Evolutionary conservation across 2,797 vertebrate genomes (phyloP).

Genomic region (Sphenopsis melanotis): DNA sequence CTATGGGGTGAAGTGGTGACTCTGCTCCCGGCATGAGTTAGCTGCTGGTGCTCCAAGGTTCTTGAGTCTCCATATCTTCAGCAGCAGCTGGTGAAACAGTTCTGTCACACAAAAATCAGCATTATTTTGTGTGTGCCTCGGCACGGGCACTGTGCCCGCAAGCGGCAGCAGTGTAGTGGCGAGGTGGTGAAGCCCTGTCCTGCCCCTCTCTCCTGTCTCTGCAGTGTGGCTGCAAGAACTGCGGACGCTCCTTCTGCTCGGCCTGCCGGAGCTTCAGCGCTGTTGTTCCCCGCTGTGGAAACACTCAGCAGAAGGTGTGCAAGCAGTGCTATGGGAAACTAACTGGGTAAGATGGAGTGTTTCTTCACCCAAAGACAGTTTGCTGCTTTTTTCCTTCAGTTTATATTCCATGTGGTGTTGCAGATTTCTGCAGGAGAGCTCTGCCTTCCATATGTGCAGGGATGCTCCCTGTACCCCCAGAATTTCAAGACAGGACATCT

Average conservation of each 20-base stretch:
- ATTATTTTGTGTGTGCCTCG: not conserved
- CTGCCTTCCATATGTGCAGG: rapidly evolving
- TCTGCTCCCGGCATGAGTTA: not conserved
- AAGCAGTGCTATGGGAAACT: slow-evolving; percentile 86
- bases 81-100: not conserved
- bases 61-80: not conserved
- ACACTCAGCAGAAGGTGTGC: slow-evolving; percentile 91
- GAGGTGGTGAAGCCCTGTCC: not conserved
- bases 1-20: not conserved
- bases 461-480: not conserved
- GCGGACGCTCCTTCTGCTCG: slow-evolving; percentile 89
- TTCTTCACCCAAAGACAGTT: not conserved
- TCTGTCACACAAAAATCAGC: not conserved
- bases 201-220: not conserved
- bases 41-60: rapidly evolving
- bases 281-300: slow-evolving; percentile 84
- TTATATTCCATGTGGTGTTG: not conserved
- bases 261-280: slow-evolving; percentile 85
- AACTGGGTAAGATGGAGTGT: slow-evolving; percentile 77
- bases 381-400: not conserved
- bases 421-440: not conserved
- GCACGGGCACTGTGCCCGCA: rapidly evolving
- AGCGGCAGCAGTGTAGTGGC: not conserved
- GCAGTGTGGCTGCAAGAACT: slow-evolving; percentile 90
- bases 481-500: not conserved